These are phyloP conservation scores for Andrena bucephala DNA, from an alignment of 2,888 invertebrate species.

Conservation along the genomic window DNA sequence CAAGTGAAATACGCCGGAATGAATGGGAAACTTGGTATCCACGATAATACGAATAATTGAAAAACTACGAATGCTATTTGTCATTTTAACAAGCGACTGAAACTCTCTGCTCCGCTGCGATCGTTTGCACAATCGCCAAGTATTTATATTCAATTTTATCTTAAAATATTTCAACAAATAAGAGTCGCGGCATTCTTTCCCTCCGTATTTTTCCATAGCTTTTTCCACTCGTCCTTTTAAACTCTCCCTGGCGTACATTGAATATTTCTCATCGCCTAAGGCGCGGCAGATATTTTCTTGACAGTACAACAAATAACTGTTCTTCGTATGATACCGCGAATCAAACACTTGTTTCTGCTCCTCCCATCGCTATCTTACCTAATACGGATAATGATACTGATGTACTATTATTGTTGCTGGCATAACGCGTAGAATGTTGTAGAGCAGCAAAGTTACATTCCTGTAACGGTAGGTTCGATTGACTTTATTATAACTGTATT, in stretches of 20 bases:
- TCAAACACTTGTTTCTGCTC: not conserved
- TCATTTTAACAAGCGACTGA: not conserved
- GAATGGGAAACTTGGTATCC: slow-evolving; percentile 1
- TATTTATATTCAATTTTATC: not conserved
- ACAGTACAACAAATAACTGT: not conserved
- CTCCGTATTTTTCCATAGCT: too few species aligned
- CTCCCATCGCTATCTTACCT: not conserved
- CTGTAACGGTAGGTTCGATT: slow-evolving; percentile 60
- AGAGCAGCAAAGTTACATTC: slow-evolving; percentile 29
- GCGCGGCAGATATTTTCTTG: not conserved
- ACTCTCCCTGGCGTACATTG: not conserved
- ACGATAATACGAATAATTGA: not conserved
- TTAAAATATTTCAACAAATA: not conserved
- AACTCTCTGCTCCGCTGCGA: not conserved
- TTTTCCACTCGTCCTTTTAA: too few species aligned
- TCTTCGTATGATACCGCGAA: not conserved
- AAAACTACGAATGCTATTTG: not conserved
- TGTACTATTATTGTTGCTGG: slow-evolving; percentile 3
- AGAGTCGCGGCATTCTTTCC: too few species aligned
- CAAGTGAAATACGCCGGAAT: slow-evolving; percentile 6
- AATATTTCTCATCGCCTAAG: not conserved
- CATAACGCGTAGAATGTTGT: slow-evolving; percentile 29
- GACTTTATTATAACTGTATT: slow-evolving; percentile 59
- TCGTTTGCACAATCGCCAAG: not conserved
- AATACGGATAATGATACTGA: not conserved